Conservation (phyloP, 2,888 invertebrate species). For the Elysia crispata region DNA sequence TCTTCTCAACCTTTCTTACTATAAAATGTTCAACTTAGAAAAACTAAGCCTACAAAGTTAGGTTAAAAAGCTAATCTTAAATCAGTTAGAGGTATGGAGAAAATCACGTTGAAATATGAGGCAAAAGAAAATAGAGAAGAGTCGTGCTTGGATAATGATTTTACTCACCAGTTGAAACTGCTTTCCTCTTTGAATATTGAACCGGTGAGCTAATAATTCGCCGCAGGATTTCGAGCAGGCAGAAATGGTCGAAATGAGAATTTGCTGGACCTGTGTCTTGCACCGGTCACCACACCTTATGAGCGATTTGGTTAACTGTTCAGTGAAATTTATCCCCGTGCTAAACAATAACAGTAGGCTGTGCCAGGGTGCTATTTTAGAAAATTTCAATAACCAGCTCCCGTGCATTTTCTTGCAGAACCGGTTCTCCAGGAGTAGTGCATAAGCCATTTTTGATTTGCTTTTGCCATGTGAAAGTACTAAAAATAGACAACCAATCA, state of each 20-base stretch:
- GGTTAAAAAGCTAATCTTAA: too few relatives aligned
- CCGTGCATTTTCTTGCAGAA: conserved; percentile 50
- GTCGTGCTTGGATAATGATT: too few relatives aligned
- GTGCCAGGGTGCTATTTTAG: conserved; percentile 52
- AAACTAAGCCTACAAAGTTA: too few relatives aligned
- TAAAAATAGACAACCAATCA: conserved; percentile 53
- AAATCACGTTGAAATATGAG: too few relatives aligned
- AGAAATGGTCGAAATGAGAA: background rate
- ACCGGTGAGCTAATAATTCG: background rate
- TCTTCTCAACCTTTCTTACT: too few relatives aligned
- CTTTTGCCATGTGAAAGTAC: conserved; percentile 47
- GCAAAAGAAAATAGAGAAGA: too few relatives aligned
- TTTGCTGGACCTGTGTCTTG: background rate
- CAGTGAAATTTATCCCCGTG: conserved; percentile 36
- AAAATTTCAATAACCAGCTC: conserved; percentile 40
- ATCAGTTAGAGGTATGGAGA: too few relatives aligned
- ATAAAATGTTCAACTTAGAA: too few relatives aligned
- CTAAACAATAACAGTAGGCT: conserved; percentile 50
- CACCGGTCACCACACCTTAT: conserved; percentile 52
- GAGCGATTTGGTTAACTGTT: conserved; percentile 44
- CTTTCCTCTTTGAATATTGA: background rate
- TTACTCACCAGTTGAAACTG: too few relatives aligned
- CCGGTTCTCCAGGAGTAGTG: conserved; percentile 50
- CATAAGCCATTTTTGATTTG: too few relatives aligned
- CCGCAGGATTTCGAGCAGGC: too few relatives aligned